A percentile compares a stretch with the other conserved stretches of the same genome.
Evolutionary conservation across 1,140 invertebrate genomes (phyloP).

Genomic region (Pseudachorutes palmiensis): DNA sequence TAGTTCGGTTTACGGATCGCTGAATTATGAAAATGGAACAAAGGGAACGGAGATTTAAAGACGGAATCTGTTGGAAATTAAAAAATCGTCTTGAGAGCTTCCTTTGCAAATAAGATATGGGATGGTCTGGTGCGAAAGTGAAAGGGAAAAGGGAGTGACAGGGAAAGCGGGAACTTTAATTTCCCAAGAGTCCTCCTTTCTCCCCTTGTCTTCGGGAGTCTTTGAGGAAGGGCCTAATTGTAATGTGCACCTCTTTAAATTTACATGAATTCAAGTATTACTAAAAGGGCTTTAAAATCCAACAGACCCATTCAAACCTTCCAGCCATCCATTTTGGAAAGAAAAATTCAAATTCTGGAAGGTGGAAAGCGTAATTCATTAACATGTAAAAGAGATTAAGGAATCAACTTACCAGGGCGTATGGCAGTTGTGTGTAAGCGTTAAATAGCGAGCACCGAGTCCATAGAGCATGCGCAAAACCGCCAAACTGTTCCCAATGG

Average conservation of each 20-base stretch:
- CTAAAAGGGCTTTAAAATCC: not conserved
- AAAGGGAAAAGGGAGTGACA: not conserved
- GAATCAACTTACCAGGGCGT: conserved; percentile 50
- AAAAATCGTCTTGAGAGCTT: not conserved
- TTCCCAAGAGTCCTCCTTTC: not conserved
- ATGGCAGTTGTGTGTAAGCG: conserved; percentile 50
- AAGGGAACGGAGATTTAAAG: too few species aligned
- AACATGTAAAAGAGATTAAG: too few species aligned
- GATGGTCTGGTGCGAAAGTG: not conserved
- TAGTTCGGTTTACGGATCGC: too few species aligned
- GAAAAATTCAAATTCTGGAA: not conserved
- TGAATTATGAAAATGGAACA: too few species aligned
- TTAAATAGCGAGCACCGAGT: conserved; percentile 43
- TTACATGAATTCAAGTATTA: not conserved
- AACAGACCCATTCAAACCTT: not conserved
- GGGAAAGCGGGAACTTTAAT: not conserved
- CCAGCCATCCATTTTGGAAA: not conserved
- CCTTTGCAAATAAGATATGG: not conserved
- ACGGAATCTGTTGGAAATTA: conserved; percentile 1
- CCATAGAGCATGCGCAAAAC: conserved; percentile 41
- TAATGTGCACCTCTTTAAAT: not conserved
- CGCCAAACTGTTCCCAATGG: conserved; percentile 48
- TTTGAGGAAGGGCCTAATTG: not conserved
- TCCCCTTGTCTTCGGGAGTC: not conserved
- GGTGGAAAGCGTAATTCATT: too few species aligned